Conservation (phyloP, 2,888 invertebrate species). For the Chloroclystis v-ata region DNA sequence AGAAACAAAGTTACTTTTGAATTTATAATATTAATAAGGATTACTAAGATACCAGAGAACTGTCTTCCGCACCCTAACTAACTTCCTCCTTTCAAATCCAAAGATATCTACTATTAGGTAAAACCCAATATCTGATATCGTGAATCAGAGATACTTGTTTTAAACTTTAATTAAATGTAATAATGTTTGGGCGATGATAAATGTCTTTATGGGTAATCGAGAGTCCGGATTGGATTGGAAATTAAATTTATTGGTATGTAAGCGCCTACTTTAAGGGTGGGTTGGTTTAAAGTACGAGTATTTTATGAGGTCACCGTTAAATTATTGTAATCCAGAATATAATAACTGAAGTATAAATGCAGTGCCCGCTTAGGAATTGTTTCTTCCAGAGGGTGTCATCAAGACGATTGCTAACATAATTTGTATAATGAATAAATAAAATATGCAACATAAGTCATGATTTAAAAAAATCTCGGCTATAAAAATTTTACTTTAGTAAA, state of each 20-base stretch:
- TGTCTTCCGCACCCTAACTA: background rate
- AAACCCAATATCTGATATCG: slow-evolving; percentile 37
- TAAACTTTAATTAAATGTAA: slow-evolving; percentile 53
- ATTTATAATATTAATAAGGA: too few species aligned
- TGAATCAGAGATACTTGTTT: slow-evolving; percentile 37
- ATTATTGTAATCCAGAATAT: too few species aligned
- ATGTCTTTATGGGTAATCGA: slow-evolving; percentile 41
- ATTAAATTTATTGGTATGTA: slow-evolving; percentile 21
- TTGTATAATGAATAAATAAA: too few species aligned
- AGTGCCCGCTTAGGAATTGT: too few species aligned
- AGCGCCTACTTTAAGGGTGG: background rate
- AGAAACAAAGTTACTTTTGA: too few species aligned
- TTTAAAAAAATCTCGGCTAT: too few species aligned
- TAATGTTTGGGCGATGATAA: slow-evolving; percentile 46
- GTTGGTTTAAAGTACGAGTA: background rate
- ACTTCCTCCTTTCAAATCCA: background rate
- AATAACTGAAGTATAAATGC: too few species aligned
- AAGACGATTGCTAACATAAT: too few species aligned
- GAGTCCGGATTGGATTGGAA: slow-evolving; percentile 41
- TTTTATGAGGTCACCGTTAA: background rate
- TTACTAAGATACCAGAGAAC: too few species aligned
- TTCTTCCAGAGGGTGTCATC: too few species aligned
- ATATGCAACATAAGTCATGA: too few species aligned
- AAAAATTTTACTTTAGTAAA: too few species aligned
- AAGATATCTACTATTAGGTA: background rate